Evolutionary conservation across 2,888 invertebrate genomes (phyloP).

Genomic region (Punctoribates punctum): DNA sequence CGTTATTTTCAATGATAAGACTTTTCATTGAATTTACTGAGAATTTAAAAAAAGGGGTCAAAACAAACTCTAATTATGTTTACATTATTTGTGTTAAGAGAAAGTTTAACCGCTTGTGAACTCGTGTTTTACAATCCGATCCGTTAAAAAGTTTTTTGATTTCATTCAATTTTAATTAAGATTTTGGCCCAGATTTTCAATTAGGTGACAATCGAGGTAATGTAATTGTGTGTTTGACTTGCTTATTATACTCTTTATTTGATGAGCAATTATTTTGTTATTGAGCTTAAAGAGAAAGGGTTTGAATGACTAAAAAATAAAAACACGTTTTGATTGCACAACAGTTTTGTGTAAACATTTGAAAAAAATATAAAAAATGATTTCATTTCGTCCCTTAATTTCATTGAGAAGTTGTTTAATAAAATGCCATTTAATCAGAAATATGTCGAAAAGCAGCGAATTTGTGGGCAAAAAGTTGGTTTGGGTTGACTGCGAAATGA

Average conservation of each 20-base stretch:
- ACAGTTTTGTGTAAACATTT: not conserved
- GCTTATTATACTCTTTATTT: no score
- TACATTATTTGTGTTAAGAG: no score
- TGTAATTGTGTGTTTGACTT: no score
- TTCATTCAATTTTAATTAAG: no score
- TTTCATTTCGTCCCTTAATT: not conserved
- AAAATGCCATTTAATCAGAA: not conserved
- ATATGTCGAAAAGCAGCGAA: constrained; percentile 10
- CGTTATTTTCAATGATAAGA: no score
- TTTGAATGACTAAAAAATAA: not conserved
- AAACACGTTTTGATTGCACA: constrained; percentile 5
- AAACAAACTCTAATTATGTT: no score
- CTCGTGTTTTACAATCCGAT: not conserved
- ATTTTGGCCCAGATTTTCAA: not conserved
- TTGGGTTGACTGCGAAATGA: constrained; percentile 64
- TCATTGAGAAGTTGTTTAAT: not conserved
- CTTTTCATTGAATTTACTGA: no score
- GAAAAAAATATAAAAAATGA: not conserved
- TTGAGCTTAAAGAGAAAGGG: no score
- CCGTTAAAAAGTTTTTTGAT: not conserved
- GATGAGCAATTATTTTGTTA: not conserved
- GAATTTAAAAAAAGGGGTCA: no score
- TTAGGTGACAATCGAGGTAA: not conserved
- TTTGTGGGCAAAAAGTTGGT: constrained; percentile 35
- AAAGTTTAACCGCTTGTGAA: not conserved